These are phyloP conservation scores for Cyprinodon tularosa DNA, from an alignment of 2,113 vertebrate genomes.

Conservation along the genomic window DNA sequence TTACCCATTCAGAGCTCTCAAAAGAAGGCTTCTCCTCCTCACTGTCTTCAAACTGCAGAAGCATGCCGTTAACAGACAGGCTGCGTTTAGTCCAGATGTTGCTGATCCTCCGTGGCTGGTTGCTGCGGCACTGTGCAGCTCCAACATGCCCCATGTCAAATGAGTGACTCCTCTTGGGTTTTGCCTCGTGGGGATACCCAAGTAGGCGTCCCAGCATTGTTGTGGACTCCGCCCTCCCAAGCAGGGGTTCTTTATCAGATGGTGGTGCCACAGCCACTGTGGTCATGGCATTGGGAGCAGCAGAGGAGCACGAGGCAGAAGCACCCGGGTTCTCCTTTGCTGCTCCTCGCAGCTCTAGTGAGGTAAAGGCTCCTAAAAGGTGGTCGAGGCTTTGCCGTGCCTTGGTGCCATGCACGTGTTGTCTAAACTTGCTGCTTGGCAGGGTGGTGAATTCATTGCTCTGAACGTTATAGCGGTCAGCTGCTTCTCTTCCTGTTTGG, in stretches of 20 bases:
- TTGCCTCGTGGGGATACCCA: constrained; percentile 89
- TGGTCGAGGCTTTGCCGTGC: constrained; percentile 90
- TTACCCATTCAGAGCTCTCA: constrained; percentile 95
- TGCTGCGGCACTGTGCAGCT: constrained; percentile 84
- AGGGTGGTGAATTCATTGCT: constrained; percentile 83
- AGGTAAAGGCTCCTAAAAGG: constrained; percentile 93
- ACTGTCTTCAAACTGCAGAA: constrained; percentile 91
- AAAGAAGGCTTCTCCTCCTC: constrained; percentile 87
- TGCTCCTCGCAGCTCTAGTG: constrained; percentile 92
- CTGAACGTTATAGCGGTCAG: constrained; percentile 82
- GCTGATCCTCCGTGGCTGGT: constrained; percentile 89
- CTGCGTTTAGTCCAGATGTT: constrained; percentile 99
- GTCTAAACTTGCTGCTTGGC: constrained; percentile 89
- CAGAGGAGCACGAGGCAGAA: constrained; percentile 34
- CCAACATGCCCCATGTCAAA: constrained; percentile 95
- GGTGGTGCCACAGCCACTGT: constrained; percentile 78
- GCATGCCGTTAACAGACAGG: constrained; percentile 95
- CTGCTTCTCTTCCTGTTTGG: constrained; percentile 81
- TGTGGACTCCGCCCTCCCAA: constrained; percentile 84
- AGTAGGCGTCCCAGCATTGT: constrained; percentile 85
- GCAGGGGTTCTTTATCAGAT: constrained; percentile 93
- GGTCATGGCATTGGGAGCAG: constrained; percentile 46
- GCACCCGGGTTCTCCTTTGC: constrained; percentile 75
- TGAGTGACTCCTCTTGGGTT: constrained; percentile 95
- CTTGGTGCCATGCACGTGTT: constrained; percentile 80